Base-by-base conservation (phyloP, 2,113 vertebrate species). In the Anguilla rostrata region DNA sequence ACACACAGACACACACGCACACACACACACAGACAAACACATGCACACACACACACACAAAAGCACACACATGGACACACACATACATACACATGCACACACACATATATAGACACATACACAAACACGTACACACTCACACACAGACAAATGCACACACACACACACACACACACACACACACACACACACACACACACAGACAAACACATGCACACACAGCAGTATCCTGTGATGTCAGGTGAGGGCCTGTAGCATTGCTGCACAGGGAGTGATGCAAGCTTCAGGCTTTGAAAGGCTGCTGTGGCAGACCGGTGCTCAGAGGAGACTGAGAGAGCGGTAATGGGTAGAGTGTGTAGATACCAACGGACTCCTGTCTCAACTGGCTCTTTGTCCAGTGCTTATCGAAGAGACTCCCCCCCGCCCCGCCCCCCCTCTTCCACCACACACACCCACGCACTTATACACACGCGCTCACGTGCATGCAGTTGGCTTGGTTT, bases 141-240 rank as follows among this genome's bases (percentile, higher is more conserved):
- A 46, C 2, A 46, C 43, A 46, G 0, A 46, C 43, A 46, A 1
- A 46, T 46, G 8, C 83, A 66, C 56, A 46, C 91, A 83, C 91
- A 84, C 75, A 88, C 88, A 91, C 90, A 82, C 88, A 46, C 79
- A 1, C 4, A 63, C 60, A 3, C 85, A 60, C n/a, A n/a, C n/a
- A n/a, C n/a, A n/a, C n/a, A n/a, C n/a, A n/a, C n/a, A 34, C 88
- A 75, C 75, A 83, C 49, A 29, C 39, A 84, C 29, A 60, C 5
- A 43, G 41, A 71, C 40, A 43, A 2, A 81, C 89, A 85, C 63
- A 82, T 84, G 53, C 78, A 46, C 71, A 75, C 71, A 75, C 20
- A 1, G 71, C n/a, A 75, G 71, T 75, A 75, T 75, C 26, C 5
- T 75, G 71, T 75, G 71, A 34, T 75, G 71, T 75, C 26, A 34